phyloP scores from a whole-genome alignment of 2,113 vertebrate species.

The Dissostichus mawsoni region DNA sequence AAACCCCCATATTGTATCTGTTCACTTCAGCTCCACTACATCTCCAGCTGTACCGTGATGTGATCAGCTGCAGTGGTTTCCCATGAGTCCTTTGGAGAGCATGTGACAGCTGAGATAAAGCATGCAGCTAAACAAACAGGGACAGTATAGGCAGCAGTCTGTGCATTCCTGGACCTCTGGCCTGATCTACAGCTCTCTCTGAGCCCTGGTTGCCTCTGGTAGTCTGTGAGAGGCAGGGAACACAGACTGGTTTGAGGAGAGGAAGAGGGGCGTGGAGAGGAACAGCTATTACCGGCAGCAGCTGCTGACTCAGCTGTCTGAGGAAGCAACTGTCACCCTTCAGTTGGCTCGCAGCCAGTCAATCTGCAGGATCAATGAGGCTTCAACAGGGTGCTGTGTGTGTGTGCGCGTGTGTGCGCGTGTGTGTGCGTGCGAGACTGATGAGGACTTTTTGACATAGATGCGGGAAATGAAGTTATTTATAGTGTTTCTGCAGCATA shows the following conservation, averaged over 20 bases:
- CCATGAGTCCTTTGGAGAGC: slow-evolving; percentile 18
- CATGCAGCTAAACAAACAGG: slow-evolving; percentile 23
- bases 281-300: slow-evolving; percentile 64
- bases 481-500: too few relatives aligned
- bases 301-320: slow-evolving; percentile 78
- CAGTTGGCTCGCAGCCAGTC: slow-evolving; percentile 50
- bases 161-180: slow-evolving; percentile 20
- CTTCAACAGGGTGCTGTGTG: slow-evolving; percentile 6
- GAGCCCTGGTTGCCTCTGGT: neutral
- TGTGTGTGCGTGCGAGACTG: neutral
- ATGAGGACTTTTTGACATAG: too few relatives aligned
- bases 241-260: slow-evolving; percentile 31
- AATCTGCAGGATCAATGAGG: slow-evolving; percentile 52
- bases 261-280: slow-evolving; percentile 54
- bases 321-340: slow-evolving; percentile 66
- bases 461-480: too few relatives aligned
- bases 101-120: slow-evolving; percentile 32
- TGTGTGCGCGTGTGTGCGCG: neutral
- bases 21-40: neutral
- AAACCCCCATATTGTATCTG: slow-evolving; percentile 23
- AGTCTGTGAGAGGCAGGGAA: slow-evolving; percentile 49
- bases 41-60: neutral
- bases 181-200: neutral
- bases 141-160: slow-evolving; percentile 6
- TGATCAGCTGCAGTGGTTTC: slow-evolving; percentile 24